Percentiles rank a stretch among this genome's conserved stretches.
These are phyloP conservation scores for Rhabdomys dilectus DNA, from an alignment of 2,113 vertebrate species.

Conservation along the genomic window DNA sequence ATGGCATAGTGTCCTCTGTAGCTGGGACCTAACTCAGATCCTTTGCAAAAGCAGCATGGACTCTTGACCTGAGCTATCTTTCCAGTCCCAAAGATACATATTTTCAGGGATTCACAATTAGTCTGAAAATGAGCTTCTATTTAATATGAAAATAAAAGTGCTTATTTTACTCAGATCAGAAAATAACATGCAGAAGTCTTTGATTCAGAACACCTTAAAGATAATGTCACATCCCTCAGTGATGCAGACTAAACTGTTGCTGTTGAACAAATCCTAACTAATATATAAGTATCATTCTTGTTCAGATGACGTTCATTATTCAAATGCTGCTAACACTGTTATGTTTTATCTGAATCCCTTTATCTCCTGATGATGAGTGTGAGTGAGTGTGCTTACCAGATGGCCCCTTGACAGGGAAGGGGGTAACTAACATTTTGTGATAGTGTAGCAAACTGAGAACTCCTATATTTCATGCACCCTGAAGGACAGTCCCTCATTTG, in stretches of 20 bases:
- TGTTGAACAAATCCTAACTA: neutral
- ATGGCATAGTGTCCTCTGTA: neutral
- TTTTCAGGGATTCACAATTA: neutral
- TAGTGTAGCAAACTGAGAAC: neutral
- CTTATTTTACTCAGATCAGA: neutral
- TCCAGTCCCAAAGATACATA: neutral
- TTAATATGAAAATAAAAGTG: slow-evolving; percentile 27
- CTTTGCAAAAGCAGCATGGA: neutral
- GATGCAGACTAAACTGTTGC: neutral
- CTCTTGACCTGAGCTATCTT: neutral
- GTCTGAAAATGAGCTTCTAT: neutral
- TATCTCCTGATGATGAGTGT: neutral
- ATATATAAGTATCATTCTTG: neutral
- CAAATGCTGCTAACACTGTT: neutral
- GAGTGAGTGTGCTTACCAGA: neutral
- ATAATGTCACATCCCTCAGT: neutral
- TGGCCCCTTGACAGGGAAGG: neutral
- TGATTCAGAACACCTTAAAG: neutral
- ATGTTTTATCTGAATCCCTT: neutral
- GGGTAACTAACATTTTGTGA: neutral
- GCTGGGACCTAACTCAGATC: neutral
- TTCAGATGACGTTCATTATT: slow-evolving; percentile 15
- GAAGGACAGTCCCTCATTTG: neutral
- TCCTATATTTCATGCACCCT: neutral
- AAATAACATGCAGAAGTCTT: slow-evolving; percentile 39